Base-by-base conservation (phyloP, 2,797 vertebrate genomes). In the Streptopelia turtur region DNA sequence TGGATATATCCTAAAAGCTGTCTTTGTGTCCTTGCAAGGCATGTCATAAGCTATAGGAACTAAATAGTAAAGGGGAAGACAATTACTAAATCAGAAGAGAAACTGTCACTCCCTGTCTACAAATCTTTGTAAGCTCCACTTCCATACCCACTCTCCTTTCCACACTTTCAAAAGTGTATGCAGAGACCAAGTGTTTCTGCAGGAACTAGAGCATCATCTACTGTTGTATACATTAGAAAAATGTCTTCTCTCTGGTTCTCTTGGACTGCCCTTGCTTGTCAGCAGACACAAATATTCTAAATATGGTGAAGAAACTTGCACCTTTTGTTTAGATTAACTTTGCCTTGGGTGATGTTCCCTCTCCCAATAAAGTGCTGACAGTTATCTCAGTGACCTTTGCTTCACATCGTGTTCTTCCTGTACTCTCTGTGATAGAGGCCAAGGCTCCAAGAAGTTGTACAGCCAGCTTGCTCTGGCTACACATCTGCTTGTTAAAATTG, bases 381-480 rank as follows among this genome's bases (percentile, higher is more conserved):
- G 61, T 92, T 92, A 55, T 76, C 66, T 93, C 43, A 49, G 27
- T 72, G 91, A 80, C 83, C 83, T 95, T 90, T 94, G 83, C 72
- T 71, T 94, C 74, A 79, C 35, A 95, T 88, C 50, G 66, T 79
- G 66, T 88, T 94, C 89, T 94, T 92, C 64, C 68, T 68, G 71
- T 86, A 43, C 50, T 81, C 47, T 79, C 50, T 2, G 11, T 65
- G 47, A 52, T 8, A 65, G 72, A 88, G 59, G 57, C 83, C 30
- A 35, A 88, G 65, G 41, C 85, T 91, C 41, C 20, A 49, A 87
- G 68, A 82, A 74, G 35, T 57, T 83, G 24, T 75, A 47, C 43
- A 69, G 59, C 87, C n/a, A n/a, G 33, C 47, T 93, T 72, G 50
- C 61, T 83, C 17, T 89, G 23, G n/a, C 88, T 95, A 84, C 92